Base-by-base conservation (phyloP, 37 sponge, comb jelly and placozoan genomes). In the Crambe crambe region DNA sequence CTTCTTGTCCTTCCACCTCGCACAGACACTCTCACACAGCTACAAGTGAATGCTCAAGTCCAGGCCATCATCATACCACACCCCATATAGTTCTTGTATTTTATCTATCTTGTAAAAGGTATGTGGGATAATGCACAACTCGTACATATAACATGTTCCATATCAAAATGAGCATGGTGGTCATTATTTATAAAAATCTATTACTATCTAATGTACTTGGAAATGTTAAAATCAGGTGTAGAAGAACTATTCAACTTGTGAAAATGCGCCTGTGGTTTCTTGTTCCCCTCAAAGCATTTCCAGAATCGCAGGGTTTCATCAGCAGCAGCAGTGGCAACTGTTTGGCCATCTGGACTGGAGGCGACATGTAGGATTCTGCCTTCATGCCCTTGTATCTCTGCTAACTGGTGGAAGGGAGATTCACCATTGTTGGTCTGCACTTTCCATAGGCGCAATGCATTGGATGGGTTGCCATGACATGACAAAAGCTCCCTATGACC, bases 241-340 rank as follows among this genome's bases (percentile, higher is more conserved):
- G 30, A 6, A 3, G 65, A 77, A 5, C 38, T 44, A 6, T 39
- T 32, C 26, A 3, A 18, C 26, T 12, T 3, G 54, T 15, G 15
- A 26, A 26, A 26, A 2, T 65, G 66, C 35, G 31, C 30, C 35
- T 5, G 34, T 8, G 15, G 3, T 34, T 65, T 65, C 34, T 30
- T 65, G 31, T 65, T 70, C 38, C 9, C 26, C 42, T 70, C 70
- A 76, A 92, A 92, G 65, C 85, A 87, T 42, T 91, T 92, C 97
- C 97, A 97, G 60, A 97, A 83, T 36, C 97, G 74, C 56, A 97
- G 65, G 1, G 93, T 91, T 80, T 97, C 97, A 76, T 97, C 97
- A 25, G 97, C 95, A 18, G 85, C 90, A 0, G 90, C 83, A 10
- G 92, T 91, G 58, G 85, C 97, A 8, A 97, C 93, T 12, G 86